Conservation (phyloP, 2,888 invertebrate genomes). For the Drosophila affinis region DNA sequence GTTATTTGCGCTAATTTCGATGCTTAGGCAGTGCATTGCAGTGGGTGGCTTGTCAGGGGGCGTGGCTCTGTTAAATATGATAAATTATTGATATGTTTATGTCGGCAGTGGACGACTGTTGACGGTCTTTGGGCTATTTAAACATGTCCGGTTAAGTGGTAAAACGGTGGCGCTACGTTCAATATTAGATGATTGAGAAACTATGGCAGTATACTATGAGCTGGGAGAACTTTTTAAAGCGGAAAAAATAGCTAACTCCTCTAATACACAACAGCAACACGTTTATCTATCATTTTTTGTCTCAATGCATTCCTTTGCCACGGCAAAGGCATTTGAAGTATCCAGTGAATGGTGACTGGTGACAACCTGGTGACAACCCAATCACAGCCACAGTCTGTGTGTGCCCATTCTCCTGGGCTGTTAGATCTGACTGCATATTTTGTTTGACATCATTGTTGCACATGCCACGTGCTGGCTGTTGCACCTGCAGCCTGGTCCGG, state of each 20-base stretch:
- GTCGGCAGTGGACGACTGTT: constrained; percentile 20
- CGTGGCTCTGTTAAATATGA: constrained; percentile 25
- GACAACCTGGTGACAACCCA: constrained; percentile 26
- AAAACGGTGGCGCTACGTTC: constrained; percentile 2
- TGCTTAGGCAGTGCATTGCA: constrained; percentile 60
- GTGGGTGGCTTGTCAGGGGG: constrained; percentile 6
- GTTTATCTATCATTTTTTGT: background rate
- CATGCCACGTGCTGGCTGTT: constrained; percentile 46
- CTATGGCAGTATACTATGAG: background rate
- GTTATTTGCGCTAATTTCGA: constrained; percentile 66
- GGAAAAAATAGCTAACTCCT: background rate
- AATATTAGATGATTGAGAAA: constrained; percentile 26
- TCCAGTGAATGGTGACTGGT: background rate
- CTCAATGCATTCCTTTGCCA: background rate
- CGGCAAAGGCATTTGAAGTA: background rate
- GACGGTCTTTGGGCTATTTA: constrained; percentile 31
- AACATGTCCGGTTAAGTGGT: constrained; percentile 26
- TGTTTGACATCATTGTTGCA: constrained; percentile 51
- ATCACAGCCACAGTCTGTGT: constrained; percentile 21
- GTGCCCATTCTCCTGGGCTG: background rate
- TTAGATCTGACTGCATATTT: constrained; percentile 45
- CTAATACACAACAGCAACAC: background rate
- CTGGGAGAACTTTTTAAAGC: too few species aligned
- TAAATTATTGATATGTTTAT: constrained; percentile 64
- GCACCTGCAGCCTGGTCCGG: constrained; percentile 31